Percentiles rank a stretch among this genome's conserved stretches.
phyloP scores from a whole-genome alignment of 2,888 invertebrate species.

The Biston betularia region DNA sequence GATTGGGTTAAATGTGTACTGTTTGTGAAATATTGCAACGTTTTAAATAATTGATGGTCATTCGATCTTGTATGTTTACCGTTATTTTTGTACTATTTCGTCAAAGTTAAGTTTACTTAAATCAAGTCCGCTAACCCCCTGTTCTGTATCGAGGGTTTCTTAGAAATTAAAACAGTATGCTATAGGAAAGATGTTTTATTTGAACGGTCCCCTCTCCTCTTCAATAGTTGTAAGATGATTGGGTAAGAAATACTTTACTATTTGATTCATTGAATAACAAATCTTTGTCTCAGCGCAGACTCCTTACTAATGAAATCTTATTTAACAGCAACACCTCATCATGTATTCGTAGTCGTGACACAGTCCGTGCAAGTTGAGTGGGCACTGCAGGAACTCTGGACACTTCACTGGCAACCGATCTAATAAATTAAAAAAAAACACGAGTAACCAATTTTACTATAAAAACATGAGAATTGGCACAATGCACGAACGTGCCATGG shows the following conservation, averaged over 20 bases:
- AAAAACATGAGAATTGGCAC: no score
- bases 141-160: conserved; percentile 84
- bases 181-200: conserved; percentile 80
- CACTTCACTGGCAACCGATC: conserved; percentile 86
- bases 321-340: conserved; percentile 88
- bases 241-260: no score
- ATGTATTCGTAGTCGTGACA: conserved; percentile 89
- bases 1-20: conserved; percentile 43
- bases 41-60: conserved; percentile 52
- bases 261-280: no score
- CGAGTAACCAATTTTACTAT: no score
- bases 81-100: conserved; percentile 82
- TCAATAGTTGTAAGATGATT: no score
- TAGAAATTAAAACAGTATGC: conserved; percentile 87
- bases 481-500: no score
- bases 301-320: no score
- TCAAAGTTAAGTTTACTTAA: conserved; percentile 79
- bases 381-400: conserved; percentile 84
- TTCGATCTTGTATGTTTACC: conserved; percentile 65
- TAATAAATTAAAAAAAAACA: conserved; percentile 46
- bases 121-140: conserved; percentile 83
- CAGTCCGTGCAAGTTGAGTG: conserved; percentile 83
- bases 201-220: conserved; percentile 37
- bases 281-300: no score
- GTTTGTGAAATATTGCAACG: conserved; percentile 48